These are phyloP conservation scores for Cossypha caffra DNA, from an alignment of 2,797 vertebrate genomes.

Conservation along the genomic window DNA sequence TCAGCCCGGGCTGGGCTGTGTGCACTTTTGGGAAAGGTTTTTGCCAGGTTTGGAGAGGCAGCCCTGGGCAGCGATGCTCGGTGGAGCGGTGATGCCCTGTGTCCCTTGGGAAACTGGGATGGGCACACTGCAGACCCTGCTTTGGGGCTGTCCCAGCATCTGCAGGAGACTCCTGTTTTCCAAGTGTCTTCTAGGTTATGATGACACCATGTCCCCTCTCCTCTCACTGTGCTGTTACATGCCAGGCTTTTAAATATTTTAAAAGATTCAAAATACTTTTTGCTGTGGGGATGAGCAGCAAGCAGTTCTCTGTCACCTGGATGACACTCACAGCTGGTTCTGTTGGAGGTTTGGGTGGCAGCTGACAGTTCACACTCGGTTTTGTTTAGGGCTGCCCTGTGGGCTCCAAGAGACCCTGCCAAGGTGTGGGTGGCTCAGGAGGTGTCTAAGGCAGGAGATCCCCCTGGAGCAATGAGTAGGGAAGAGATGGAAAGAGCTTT, in stretches of 20 bases:
- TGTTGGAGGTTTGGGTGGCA: rapidly evolving
- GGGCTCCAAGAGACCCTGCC: neutral
- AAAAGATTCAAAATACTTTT: neutral
- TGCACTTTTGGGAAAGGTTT: neutral
- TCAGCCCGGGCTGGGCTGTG: neutral
- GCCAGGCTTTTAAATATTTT: neutral
- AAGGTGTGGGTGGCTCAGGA: neutral
- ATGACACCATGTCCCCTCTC: rapidly evolving
- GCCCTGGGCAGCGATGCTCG: rapidly evolving
- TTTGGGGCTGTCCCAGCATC: neutral
- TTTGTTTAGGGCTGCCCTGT: neutral
- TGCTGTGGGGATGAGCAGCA: neutral
- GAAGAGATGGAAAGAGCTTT: neutral
- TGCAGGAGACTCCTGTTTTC: neutral
- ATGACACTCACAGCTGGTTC: too few relatives aligned
- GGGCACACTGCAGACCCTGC: rapidly evolving
- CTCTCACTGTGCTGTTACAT: rapidly evolving
- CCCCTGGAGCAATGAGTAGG: rapidly evolving
- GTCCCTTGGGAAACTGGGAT: neutral
- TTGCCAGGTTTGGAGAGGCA: neutral
- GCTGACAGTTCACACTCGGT: too few relatives aligned
- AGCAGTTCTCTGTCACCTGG: rapidly evolving
- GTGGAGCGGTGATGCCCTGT: rapidly evolving
- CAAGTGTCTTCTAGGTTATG: too few relatives aligned
- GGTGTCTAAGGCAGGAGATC: rapidly evolving